Conservation (phyloP, 2,797 vertebrate genomes). For the Fundulus diaphanus region DNA sequence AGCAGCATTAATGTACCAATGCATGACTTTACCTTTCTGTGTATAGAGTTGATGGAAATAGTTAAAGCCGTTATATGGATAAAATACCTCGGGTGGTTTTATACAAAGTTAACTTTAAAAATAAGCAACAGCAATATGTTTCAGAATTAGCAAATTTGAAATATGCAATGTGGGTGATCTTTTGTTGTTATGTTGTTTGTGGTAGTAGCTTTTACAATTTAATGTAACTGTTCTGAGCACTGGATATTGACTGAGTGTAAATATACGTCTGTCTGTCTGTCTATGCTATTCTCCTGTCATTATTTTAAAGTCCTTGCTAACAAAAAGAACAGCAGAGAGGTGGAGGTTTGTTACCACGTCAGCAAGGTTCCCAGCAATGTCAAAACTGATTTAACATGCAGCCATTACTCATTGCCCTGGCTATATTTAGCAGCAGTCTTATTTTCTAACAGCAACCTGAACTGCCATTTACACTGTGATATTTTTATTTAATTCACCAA, state of each 20-base stretch:
- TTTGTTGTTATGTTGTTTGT: neutral
- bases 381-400: constrained; percentile 7
- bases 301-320: neutral
- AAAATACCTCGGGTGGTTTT: constrained; percentile 29
- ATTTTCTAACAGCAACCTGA: constrained; percentile 10
- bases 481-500: neutral
- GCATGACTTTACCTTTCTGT: constrained; percentile 35
- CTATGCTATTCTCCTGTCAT: neutral
- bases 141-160: neutral
- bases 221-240: neutral
- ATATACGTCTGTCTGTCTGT: too few species aligned
- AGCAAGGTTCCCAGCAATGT: constrained; percentile 1
- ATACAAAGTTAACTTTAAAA: constrained; percentile 29
- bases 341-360: constrained; percentile 3
- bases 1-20: constrained; percentile 28
- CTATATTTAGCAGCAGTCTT: constrained; percentile 5
- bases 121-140: constrained; percentile 4
- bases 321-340: neutral
- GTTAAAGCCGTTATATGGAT: constrained; percentile 17
- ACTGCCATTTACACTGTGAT: neutral
- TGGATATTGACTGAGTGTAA: neutral
- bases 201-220: neutral
- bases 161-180: neutral
- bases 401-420: constrained; percentile 4
- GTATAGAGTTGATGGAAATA: constrained; percentile 47